Evolutionary conservation across 1,140 invertebrate genomes (phyloP), one percentile per base, ranked within the genome.

Genomic region (Musca vetustissima): DNA sequence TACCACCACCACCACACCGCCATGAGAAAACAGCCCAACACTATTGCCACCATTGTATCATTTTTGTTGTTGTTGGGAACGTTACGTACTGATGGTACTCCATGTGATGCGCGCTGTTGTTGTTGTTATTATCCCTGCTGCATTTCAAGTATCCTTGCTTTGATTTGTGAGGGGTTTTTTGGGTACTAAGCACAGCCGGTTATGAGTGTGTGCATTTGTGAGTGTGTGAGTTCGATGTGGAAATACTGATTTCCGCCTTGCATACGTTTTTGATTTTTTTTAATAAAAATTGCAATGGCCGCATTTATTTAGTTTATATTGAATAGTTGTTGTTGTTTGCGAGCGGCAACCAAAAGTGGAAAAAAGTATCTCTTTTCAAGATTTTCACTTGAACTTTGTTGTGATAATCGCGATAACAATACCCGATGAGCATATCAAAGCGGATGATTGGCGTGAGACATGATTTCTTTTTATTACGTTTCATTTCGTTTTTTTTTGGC

Each of bases 361-460:
- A 43, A 59, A 59, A 61, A 59, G 57, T 61, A 61, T 61, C 57
- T 36, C 19, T 43, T 61, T 61, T 61, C 57, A 61, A 61, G 57
- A 61, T 61, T n/a, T 61, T 61, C 32, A 32, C n/a, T 21, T 43
- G 28, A n/a, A n/a, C 8, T 61, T 61, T 28, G 28, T 28, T 28
- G 55, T 61, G 17, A 21, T 61, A 61, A 61, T 61, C 57, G 32
- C 36, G 57, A 61, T 61, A 61, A 61, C 57, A 61, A 61, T 61
- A 61, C 32, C 57, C 32, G 57, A 28, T 36, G 7, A 19, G 36
- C 36, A 43, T 43, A 43, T 43, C 36, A 43, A 43, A 43, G 17
- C 57, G 36, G 57, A 43, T 61, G 57, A 61, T 61, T 61, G 57
- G 57, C 57, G 57, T 61, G 57, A 61, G 57, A 61, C 57, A 61